Evolutionary conservation across 2,888 invertebrate genomes (phyloP).

Genomic region (Onchidella celtica): DNA sequence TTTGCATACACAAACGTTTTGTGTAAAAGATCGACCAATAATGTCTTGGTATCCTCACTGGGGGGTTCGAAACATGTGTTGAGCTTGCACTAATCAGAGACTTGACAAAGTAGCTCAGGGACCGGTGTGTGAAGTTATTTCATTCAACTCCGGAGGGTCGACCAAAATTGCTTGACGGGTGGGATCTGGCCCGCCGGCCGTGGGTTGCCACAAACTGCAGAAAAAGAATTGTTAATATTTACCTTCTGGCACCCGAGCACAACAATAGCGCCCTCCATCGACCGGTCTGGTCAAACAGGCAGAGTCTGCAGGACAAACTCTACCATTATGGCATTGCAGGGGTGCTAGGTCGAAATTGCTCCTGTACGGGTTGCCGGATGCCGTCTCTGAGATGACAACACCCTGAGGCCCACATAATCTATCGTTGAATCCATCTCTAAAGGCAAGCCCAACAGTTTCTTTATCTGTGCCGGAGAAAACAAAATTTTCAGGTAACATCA

Average conservation of each 20-base stretch:
- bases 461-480: background rate
- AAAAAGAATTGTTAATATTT: background rate
- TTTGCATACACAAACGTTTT: too few species aligned
- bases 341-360: background rate
- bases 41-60: too few species aligned
- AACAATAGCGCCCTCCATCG: background rate
- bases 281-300: background rate
- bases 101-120: too few species aligned
- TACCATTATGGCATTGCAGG: background rate
- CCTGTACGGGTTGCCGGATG: background rate
- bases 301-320: background rate
- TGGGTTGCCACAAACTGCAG: too few species aligned
- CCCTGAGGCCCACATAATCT: background rate
- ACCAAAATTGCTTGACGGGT: too few species aligned
- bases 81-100: too few species aligned
- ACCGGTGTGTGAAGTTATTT: too few species aligned
- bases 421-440: background rate
- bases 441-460: background rate
- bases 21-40: too few species aligned
- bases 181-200: too few species aligned
- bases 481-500: too few species aligned
- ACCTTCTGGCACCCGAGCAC: background rate
- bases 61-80: too few species aligned
- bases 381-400: background rate
- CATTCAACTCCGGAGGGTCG: too few species aligned